A percentile compares a stretch with the other conserved stretches of the same genome.
These are phyloP conservation scores for Rhagophthalmus giganteus DNA, from an alignment of 2,888 invertebrate species.

Conservation along the genomic window DNA sequence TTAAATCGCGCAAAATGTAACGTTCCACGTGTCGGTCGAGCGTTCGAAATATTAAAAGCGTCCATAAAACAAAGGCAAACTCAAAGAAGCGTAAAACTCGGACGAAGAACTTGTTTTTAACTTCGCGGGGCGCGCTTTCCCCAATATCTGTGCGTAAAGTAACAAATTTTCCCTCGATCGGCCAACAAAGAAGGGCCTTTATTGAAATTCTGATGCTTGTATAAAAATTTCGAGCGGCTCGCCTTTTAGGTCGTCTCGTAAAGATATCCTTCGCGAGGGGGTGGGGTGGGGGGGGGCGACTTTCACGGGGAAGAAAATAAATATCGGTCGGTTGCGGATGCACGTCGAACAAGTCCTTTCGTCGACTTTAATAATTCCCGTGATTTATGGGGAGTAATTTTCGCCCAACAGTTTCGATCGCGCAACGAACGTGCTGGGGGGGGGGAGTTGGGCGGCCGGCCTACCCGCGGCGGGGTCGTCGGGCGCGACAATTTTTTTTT, in stretches of 20 bases:
- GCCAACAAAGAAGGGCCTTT: conserved; percentile 16
- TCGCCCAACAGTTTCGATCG: too few relatives aligned
- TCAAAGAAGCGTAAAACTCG: conserved; percentile 23
- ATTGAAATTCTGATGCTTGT: conserved; percentile 22
- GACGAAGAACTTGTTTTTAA: conserved; percentile 5
- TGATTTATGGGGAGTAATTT: background rate
- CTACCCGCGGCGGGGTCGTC: too few relatives aligned
- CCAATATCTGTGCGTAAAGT: conserved; percentile 13
- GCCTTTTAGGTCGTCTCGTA: background rate
- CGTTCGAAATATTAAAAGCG: conserved; percentile 5
- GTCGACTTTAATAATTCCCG: background rate
- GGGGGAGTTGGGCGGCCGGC: too few relatives aligned
- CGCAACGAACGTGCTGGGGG: too few relatives aligned
- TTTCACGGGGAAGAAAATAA: background rate
- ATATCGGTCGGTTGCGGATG: background rate
- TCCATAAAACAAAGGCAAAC: conserved; percentile 15
- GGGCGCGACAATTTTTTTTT: too few relatives aligned
- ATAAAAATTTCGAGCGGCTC: conserved; percentile 3
- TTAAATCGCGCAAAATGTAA: conserved; percentile 1
- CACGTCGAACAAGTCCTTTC: background rate
- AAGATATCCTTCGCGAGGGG: background rate
- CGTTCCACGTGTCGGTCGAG: conserved; percentile 4
- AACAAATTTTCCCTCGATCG: conserved; percentile 15
- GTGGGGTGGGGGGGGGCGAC: background rate
- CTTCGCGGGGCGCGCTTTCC: background rate